Conservation (phyloP, 1,140 invertebrate genomes). For the Hylyphantes graminicola region DNA sequence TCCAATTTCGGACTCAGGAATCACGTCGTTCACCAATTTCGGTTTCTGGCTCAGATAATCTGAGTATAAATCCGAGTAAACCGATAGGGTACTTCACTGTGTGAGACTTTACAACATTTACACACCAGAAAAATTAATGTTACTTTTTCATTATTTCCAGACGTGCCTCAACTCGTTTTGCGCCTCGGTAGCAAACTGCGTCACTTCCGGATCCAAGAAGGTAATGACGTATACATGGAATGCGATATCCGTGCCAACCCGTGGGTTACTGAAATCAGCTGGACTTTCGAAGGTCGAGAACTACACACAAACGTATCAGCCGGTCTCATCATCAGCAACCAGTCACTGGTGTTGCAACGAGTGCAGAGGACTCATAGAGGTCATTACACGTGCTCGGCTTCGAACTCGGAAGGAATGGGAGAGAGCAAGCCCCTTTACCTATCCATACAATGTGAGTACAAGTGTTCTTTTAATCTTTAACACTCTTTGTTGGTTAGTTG, state of each 20-base stretch:
- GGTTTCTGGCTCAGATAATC: too few relatives aligned
- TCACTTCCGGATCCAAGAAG: constrained; percentile 69
- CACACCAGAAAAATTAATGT: too few relatives aligned
- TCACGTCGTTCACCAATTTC: too few relatives aligned
- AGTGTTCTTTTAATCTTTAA: neutral
- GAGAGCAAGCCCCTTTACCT: constrained; percentile 82
- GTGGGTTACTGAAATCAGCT: constrained; percentile 62
- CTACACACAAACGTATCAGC: constrained; percentile 74
- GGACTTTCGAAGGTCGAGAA: constrained; percentile 60
- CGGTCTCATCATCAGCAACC: constrained; percentile 82
- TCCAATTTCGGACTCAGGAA: too few relatives aligned
- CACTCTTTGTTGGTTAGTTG: neutral
- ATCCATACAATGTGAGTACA: constrained; percentile 87
- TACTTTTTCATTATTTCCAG: constrained; percentile 48
- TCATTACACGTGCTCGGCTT: constrained; percentile 87
- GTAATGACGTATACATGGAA: constrained; percentile 72
- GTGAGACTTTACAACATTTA: too few relatives aligned
- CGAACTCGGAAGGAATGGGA: constrained; percentile 88
- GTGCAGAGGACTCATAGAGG: constrained; percentile 72
- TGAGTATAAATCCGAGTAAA: too few relatives aligned
- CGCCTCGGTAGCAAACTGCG: constrained; percentile 64
- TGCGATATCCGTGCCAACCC: constrained; percentile 74
- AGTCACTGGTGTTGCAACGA: constrained; percentile 82
- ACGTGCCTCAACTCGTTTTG: constrained; percentile 63
- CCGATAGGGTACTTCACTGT: too few relatives aligned